Conservation (phyloP, 1,140 invertebrate genomes). For the Phortica variegata region DNA sequence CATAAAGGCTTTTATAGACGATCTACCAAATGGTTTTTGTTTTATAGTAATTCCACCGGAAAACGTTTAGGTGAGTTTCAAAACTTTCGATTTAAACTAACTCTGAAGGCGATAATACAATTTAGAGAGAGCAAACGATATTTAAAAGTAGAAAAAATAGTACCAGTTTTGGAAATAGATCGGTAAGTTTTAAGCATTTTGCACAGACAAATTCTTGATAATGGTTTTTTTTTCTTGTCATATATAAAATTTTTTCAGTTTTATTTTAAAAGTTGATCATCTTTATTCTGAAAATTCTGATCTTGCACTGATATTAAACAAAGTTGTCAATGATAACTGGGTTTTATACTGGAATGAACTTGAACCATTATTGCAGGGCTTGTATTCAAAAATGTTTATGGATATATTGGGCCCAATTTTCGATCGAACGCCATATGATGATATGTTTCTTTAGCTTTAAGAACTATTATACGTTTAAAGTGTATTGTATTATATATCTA, state of each 20-base stretch:
- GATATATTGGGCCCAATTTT: constrained; percentile 21
- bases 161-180: constrained; percentile 21
- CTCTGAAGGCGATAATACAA: constrained; percentile 25
- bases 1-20: constrained; percentile 10
- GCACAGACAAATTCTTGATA: not conserved
- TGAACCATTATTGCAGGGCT: constrained; percentile 11
- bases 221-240: not conserved
- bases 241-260: constrained; percentile 12
- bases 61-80: constrained; percentile 23
- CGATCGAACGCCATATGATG: constrained; percentile 30
- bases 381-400: constrained; percentile 5
- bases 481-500: not conserved
- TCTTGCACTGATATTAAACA: constrained; percentile 21
- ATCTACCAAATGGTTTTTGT: constrained; percentile 26
- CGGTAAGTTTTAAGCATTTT: constrained; percentile 25
- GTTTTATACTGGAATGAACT: constrained; percentile 30
- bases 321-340: constrained; percentile 27
- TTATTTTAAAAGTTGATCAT: constrained; percentile 21
- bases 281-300: constrained; percentile 33
- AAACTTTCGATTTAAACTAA: constrained; percentile 21
- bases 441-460: constrained; percentile 26
- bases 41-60: constrained; percentile 24
- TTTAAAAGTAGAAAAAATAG: constrained; percentile 24
- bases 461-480: not conserved
- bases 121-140: constrained; percentile 30